Evolutionary conservation across 2,888 invertebrate genomes (phyloP).

Genomic region (Microctonus hyperodae): DNA sequence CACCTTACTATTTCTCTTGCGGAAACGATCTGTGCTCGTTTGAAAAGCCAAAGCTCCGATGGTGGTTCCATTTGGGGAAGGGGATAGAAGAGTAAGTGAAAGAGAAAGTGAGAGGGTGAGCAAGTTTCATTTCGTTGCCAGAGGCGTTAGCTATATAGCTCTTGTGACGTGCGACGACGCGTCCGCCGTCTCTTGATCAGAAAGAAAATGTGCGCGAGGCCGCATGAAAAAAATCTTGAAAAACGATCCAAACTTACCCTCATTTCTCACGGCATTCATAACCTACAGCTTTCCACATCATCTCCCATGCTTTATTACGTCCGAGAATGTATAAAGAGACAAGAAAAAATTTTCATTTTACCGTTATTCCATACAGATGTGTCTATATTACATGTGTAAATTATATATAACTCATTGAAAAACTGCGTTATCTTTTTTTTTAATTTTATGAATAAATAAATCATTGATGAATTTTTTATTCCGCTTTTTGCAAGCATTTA

Average conservation of each 20-base stretch:
- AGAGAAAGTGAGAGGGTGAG: neutral
- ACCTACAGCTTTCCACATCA: constrained; percentile 16
- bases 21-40: constrained; percentile 18
- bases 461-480: neutral
- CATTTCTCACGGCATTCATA: constrained; percentile 30
- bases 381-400: too few relatives aligned
- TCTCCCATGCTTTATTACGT: constrained; percentile 18
- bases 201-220: constrained; percentile 15
- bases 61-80: neutral
- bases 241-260: constrained; percentile 29
- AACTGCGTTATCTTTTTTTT: too few relatives aligned
- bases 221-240: constrained; percentile 23
- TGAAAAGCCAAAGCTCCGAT: constrained; percentile 22
- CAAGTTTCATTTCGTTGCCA: constrained; percentile 23
- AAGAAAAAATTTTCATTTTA: neutral
- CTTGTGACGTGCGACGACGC: constrained; percentile 13
- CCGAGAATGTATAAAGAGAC: neutral
- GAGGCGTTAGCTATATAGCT: constrained; percentile 13
- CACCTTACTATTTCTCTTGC: neutral
- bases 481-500: neutral
- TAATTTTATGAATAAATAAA: neutral
- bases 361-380: neutral
- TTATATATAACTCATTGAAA: too few relatives aligned
- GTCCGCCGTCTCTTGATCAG: constrained; percentile 16
- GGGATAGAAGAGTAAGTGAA: too few relatives aligned